A percentile compares a stretch with the other conserved stretches of the same genome.
These are phyloP conservation scores for Sebastolobus alascanus DNA, from an alignment of 2,797 vertebrate genomes.

Conservation along the genomic window DNA sequence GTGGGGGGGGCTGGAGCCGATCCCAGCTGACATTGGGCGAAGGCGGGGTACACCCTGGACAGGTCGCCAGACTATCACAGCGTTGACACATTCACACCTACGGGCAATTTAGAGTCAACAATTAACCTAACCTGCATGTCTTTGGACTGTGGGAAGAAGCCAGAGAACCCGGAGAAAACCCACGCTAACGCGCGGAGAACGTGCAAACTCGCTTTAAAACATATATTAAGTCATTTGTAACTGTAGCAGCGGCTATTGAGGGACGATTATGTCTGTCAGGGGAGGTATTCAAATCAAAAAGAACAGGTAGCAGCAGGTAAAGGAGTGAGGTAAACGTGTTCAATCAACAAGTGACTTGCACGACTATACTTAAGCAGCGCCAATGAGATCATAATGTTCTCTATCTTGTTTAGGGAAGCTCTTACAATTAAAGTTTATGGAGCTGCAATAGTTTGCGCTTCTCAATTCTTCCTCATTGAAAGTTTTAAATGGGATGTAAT, in stretches of 20 bases:
- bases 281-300: constrained; percentile 33
- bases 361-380: background rate
- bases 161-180: no score
- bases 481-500: constrained; percentile 74
- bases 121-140: no score
- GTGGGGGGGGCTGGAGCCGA: no score
- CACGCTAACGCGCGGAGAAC: no score
- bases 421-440: constrained; percentile 70
- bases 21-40: no score
- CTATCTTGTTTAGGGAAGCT: constrained; percentile 44
- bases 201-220: background rate
- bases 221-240: constrained; percentile 9
- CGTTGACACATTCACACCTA: no score
- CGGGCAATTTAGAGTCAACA: no score
- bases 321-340: constrained; percentile 21
- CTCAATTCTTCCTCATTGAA: constrained; percentile 60
- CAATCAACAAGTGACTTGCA: constrained; percentile 36
- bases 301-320: constrained; percentile 29
- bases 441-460: constrained; percentile 53
- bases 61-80: no score
- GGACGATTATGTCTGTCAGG: constrained; percentile 9
- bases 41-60: no score
- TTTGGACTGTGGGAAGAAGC: no score
- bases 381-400: constrained; percentile 27
- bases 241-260: constrained; percentile 2